Percentiles rank a stretch among this genome's conserved stretches.
phyloP scores from a whole-genome alignment of 2,888 invertebrate genomes.

The Plebejus melissa region DNA sequence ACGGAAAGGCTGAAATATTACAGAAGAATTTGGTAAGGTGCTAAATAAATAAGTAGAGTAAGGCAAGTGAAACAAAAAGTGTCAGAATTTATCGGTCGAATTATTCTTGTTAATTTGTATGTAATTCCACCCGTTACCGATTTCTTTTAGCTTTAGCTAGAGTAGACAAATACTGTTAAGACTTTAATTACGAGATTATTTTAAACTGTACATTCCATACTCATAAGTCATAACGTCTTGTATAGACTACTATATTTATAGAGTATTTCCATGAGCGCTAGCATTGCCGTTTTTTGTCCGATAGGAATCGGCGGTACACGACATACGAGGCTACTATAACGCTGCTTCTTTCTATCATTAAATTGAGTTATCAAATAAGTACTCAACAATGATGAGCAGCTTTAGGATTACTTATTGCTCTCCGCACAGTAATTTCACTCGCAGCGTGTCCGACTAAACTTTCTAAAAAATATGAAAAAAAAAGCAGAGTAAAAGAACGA shows the following conservation, averaged over 20 bases:
- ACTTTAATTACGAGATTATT: slow-evolving; percentile 51
- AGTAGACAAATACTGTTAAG: slow-evolving; percentile 62
- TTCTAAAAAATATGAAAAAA: slow-evolving; percentile 73
- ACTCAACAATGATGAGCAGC: slow-evolving; percentile 62
- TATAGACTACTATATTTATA: slow-evolving; percentile 32
- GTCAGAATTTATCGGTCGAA: slow-evolving; percentile 56
- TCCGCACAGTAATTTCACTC: slow-evolving; percentile 70
- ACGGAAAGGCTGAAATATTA: slow-evolving; percentile 75
- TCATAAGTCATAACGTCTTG: slow-evolving; percentile 34
- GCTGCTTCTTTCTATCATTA: slow-evolving; percentile 30
- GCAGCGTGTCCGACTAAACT: slow-evolving; percentile 71
- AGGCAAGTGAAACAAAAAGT: slow-evolving; percentile 56
- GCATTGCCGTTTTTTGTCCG: slow-evolving; percentile 30
- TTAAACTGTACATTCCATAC: slow-evolving; percentile 54
- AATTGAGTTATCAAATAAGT: slow-evolving; percentile 55
- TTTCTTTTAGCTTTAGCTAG: slow-evolving; percentile 61
- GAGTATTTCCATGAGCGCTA: slow-evolving; percentile 30
- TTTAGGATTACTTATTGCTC: slow-evolving; percentile 61
- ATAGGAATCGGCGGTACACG: slow-evolving; percentile 26
- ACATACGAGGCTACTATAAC: slow-evolving; percentile 30
- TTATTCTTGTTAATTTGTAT: slow-evolving; percentile 73
- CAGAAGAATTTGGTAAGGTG: slow-evolving; percentile 76
- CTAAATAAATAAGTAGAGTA: slow-evolving; percentile 69
- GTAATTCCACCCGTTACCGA: slow-evolving; percentile 77
- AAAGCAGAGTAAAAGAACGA: slow-evolving; percentile 71